Conservation (phyloP, 1,140 invertebrate genomes). For the Gryon sp. region DNA sequence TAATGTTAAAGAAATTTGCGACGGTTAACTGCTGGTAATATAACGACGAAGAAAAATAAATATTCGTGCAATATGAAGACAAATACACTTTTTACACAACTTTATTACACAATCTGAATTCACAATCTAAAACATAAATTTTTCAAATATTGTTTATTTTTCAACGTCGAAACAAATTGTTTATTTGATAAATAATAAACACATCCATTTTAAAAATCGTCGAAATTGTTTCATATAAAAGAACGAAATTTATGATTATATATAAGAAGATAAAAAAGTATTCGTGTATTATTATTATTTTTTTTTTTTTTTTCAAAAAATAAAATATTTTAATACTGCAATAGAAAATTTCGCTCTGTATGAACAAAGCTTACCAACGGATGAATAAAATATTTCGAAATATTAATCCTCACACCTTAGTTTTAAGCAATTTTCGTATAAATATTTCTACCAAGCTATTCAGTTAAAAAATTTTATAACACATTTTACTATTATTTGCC, state of each 20-base stretch:
- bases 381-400: constrained; percentile 17
- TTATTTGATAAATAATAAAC: too few relatives aligned
- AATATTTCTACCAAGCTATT: constrained; percentile 34
- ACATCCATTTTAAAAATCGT: too few relatives aligned
- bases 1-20: constrained; percentile 2
- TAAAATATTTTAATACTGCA: too few relatives aligned
- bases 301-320: too few relatives aligned
- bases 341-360: too few relatives aligned
- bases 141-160: neutral
- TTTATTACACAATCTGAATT: neutral
- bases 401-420: constrained; percentile 9
- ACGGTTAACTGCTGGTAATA: neutral
- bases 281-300: too few relatives aligned
- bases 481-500: constrained; percentile 47
- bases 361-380: too few relatives aligned
- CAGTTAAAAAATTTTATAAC: constrained; percentile 51
- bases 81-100: constrained; percentile 7
- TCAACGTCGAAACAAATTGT: too few relatives aligned
- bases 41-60: constrained; percentile 16
- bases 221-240: too few relatives aligned
- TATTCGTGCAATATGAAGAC: constrained; percentile 5
- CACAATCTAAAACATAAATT: neutral
- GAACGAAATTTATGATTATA: too few relatives aligned
- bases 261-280: too few relatives aligned
- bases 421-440: constrained; percentile 27